A percentile compares a stretch with the other conserved stretches of the same genome.
Evolutionary conservation across 2,888 invertebrate genomes (phyloP).

Genomic region (Tenthredo amoena): DNA sequence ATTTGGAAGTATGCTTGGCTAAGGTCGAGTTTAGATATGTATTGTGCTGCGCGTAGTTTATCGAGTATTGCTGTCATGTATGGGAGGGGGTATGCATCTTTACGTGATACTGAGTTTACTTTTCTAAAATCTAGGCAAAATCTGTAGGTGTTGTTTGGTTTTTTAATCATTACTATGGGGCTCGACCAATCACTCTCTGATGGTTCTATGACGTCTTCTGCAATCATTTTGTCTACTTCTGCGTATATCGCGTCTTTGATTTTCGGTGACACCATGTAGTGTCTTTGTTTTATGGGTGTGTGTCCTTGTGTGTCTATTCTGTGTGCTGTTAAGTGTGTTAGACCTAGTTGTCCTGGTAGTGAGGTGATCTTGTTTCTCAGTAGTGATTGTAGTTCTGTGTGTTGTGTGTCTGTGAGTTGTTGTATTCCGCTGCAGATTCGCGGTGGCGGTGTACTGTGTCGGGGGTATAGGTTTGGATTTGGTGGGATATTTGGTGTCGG

Average conservation of each 20-base stretch:
- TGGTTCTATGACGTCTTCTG: constrained; percentile 55
- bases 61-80: constrained; percentile 55
- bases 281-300: constrained; percentile 48
- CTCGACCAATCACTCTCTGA: constrained; percentile 55
- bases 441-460: neutral
- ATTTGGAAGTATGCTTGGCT: constrained; percentile 56
- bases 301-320: constrained; percentile 37
- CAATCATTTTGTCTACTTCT: constrained; percentile 57
- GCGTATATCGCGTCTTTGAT: constrained; percentile 46
- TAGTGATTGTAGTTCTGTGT: neutral
- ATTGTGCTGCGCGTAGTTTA: constrained; percentile 53
- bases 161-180: constrained; percentile 55
- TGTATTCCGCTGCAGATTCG: neutral
- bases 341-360: neutral
- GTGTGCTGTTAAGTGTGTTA: constrained; percentile 20
- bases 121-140: constrained; percentile 58
- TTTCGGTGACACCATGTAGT: constrained; percentile 54
- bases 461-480: too few species aligned
- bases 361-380: neutral
- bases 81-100: constrained; percentile 59
- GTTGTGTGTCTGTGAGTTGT: neutral
- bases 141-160: constrained; percentile 53
- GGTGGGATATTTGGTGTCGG: too few species aligned
- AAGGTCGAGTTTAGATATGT: constrained; percentile 56
- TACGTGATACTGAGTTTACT: constrained; percentile 53